phyloP scores from a whole-genome alignment of 2,888 invertebrate species.

The Drosophila lacicola region DNA sequence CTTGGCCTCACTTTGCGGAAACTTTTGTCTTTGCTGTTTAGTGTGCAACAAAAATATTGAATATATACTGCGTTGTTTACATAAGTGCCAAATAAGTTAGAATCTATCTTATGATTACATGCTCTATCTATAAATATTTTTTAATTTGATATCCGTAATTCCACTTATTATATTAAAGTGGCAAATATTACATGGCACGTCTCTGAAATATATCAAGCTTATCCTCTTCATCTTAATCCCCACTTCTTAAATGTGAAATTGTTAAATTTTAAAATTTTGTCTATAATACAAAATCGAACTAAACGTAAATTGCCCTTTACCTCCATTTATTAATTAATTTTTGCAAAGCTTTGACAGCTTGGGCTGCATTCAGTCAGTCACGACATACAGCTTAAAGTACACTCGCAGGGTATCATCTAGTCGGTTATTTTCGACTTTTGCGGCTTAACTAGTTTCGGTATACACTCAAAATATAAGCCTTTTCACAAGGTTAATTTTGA shows the following conservation, averaged over 20 bases:
- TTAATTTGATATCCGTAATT: background rate
- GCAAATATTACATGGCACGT: background rate
- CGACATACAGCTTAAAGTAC: too few species aligned
- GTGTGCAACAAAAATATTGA: constrained; percentile 41
- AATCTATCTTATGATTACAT: background rate
- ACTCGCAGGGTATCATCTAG: background rate
- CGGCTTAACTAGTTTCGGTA: background rate
- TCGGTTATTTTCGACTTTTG: background rate
- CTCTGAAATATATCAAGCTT: too few species aligned
- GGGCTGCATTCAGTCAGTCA: too few species aligned
- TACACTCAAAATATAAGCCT: constrained; percentile 8
- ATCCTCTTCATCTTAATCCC: too few species aligned
- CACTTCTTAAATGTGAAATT: too few species aligned
- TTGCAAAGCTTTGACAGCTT: too few species aligned
- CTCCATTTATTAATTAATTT: too few species aligned
- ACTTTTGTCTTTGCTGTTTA: constrained; percentile 22
- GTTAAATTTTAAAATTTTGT: too few species aligned
- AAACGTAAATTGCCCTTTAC: too few species aligned
- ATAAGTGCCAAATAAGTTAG: constrained; percentile 8
- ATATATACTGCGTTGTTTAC: constrained; percentile 19
- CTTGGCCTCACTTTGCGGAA: constrained; percentile 14
- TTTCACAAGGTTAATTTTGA: constrained; percentile 34
- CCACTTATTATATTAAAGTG: background rate
- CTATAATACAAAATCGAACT: too few species aligned
- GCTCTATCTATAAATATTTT: background rate